Evolutionary conservation across 2,113 vertebrate species (phyloP), one percentile per base, ranked within the genome.

Genomic region (Bubo scandiacus): DNA sequence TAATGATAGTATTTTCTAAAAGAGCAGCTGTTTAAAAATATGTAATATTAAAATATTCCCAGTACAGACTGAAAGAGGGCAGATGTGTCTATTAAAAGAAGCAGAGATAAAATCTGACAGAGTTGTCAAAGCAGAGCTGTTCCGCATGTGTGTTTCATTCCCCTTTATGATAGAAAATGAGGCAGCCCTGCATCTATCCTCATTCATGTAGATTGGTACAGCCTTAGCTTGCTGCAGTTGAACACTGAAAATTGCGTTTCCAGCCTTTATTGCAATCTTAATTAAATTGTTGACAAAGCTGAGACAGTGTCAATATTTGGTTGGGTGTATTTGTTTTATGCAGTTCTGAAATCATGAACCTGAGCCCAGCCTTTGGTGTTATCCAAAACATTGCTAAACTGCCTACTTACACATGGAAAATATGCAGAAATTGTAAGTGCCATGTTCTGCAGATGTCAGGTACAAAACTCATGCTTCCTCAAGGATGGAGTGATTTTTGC

Each of bases 11-110:
- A 80, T 73, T 80, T 84, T 86, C 57, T 79, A 34, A 78, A 81
- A 63, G 10, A 79, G 5, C 13, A 72, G 38, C 36, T 88, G 66
- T 90, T 93, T 85, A 62, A 85, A 96, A 80, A 61, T 36, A 42
- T 42, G 34, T 58, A 67, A 10, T 47, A 80, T 70, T 94, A 62
- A 81, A 92, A 54, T 79, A 91, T 85, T 86, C 83, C 13, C 15
- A 61, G n/a, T 66, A 42, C 34, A 68, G 52, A 72, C 22, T 97
- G 75, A 86, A 97, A 81, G 72, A 86, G 43, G 66, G 34, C 77
- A 86, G 57, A 87, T 91, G 38, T 72, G 65, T 74, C 88, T 93
- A 61, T 87, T 94, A 92, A 94, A 94, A 93, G 80, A 65, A 94
- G 38, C 47, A 89, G 49, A 94, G 54, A 86, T 19, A 75, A 95